Conservation (phyloP, 1,140 invertebrate genomes). For the Adelges cooleyi region DNA sequence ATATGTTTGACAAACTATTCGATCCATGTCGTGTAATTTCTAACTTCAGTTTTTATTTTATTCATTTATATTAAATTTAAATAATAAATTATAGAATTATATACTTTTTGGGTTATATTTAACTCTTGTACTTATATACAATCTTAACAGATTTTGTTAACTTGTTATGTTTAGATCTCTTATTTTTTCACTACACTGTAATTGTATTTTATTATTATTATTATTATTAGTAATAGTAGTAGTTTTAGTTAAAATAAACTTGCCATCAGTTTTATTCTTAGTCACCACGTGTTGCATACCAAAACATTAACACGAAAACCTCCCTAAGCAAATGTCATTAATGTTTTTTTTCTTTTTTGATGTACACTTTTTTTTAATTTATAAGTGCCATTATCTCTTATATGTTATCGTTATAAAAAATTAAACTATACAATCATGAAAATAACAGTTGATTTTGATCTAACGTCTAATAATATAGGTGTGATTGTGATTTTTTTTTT, state of each 20-base stretch:
- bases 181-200: no score
- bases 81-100: not conserved
- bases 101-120: not conserved
- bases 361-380: not conserved
- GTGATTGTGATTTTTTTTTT: not conserved
- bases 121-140: conserved; percentile 21
- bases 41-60: not conserved
- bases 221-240: not conserved
- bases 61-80: not conserved
- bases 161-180: conserved; percentile 17
- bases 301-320: not conserved
- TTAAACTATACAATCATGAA: no score
- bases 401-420: no score
- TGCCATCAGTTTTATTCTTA: not conserved
- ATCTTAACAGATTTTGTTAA: not conserved
- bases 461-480: not conserved
- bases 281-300: not conserved
- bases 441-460: not conserved
- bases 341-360: no score
- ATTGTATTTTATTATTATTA: not conserved
- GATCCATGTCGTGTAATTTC: not conserved
- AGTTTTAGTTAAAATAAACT: not conserved
- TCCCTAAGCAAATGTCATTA: not conserved
- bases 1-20: not conserved
- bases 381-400: not conserved